Evolutionary conservation across 2,797 vertebrate species (phyloP).

Genomic region (Catostomus latipinnis): DNA sequence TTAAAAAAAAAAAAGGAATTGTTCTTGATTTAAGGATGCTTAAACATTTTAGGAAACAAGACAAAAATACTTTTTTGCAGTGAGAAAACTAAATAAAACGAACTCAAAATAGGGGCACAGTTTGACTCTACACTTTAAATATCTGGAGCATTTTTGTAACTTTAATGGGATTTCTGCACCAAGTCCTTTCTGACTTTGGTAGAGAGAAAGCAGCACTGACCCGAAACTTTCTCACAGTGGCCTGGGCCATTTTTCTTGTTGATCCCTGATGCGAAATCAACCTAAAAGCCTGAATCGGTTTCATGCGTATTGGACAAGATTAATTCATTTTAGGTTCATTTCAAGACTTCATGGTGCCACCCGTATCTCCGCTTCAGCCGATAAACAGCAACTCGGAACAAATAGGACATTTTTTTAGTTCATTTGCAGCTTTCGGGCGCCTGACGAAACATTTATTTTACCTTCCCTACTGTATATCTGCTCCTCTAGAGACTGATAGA

Average conservation of each 20-base stretch:
- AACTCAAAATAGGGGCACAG: no score
- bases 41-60: no score
- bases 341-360: constrained; percentile 32
- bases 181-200: no score
- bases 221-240: neutral
- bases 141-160: no score
- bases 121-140: no score
- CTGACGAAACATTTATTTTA: constrained; percentile 68
- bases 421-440: constrained; percentile 44
- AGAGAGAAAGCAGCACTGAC: neutral
- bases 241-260: neutral
- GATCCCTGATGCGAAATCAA: constrained; percentile 1
- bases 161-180: no score
- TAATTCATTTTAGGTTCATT: constrained; percentile 26
- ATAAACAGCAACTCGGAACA: constrained; percentile 63
- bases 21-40: no score
- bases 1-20: no score
- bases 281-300: constrained; percentile 21
- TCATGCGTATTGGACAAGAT: constrained; percentile 31
- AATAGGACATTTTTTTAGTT: constrained; percentile 62
- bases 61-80: no score
- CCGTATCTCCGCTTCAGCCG: constrained; percentile 42
- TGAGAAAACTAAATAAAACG: no score
- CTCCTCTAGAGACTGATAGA: constrained; percentile 10
- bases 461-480: constrained; percentile 6